A percentile compares a stretch with the other conserved stretches of the same genome.
These are phyloP conservation scores for Parnassius glacialis DNA, from an alignment of 2,888 invertebrate species.

Conservation along the genomic window DNA sequence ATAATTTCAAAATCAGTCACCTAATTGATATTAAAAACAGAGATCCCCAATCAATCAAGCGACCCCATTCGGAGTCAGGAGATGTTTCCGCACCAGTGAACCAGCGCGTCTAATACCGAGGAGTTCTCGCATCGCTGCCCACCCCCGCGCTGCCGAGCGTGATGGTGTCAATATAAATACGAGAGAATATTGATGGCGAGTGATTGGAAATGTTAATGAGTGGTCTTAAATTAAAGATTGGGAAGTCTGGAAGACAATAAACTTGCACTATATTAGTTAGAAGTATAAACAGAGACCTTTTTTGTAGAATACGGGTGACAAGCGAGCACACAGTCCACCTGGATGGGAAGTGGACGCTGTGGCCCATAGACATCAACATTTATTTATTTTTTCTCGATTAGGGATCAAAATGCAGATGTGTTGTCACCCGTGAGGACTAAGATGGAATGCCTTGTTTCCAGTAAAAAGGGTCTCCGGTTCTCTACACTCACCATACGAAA, in stretches of 20 bases:
- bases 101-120: conserved; percentile 31
- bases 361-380: too few species aligned
- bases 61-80: conserved; percentile 10
- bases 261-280: too few species aligned
- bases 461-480: too few species aligned
- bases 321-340: too few species aligned
- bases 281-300: too few species aligned
- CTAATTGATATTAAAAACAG: conserved; percentile 20
- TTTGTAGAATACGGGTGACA: too few species aligned
- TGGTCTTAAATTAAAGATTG: not conserved
- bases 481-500: too few species aligned
- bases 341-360: too few species aligned
- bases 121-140: conserved; percentile 34
- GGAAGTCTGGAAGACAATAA: not conserved
- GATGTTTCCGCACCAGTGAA: conserved; percentile 14
- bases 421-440: too few species aligned
- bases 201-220: conserved; percentile 17
- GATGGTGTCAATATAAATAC: conserved; percentile 34
- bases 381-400: too few species aligned
- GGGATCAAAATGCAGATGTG: too few species aligned
- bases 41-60: conserved; percentile 24
- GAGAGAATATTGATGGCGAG: conserved; percentile 19
- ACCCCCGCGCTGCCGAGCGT: conserved; percentile 32
- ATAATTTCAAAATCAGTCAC: conserved; percentile 1
- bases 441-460: too few species aligned